phyloP scores from a whole-genome alignment of 2,888 invertebrate genomes.

The Anaspis maculata region DNA sequence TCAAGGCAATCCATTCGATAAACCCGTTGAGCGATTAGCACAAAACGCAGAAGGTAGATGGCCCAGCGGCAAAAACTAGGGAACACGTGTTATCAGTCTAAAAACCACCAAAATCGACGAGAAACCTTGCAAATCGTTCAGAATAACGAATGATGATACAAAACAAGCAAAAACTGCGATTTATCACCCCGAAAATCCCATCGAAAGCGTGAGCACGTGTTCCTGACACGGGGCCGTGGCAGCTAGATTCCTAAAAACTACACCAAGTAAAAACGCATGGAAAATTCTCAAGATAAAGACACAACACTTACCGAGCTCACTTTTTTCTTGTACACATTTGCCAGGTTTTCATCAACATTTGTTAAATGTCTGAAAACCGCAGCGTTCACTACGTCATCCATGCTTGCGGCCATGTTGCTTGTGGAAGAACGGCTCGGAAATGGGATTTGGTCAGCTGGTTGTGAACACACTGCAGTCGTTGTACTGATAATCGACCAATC shows the following conservation, averaged over 20 bases:
- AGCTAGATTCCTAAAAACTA: not conserved
- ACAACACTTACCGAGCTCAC: conserved; percentile 70
- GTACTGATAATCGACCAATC: too few relatives aligned
- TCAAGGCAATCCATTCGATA: too few relatives aligned
- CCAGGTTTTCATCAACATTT: conserved; percentile 56
- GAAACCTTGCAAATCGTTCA: not conserved
- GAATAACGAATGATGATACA: not conserved
- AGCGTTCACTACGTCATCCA: conserved; percentile 43
- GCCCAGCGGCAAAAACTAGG: too few relatives aligned
- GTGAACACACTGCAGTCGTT: too few relatives aligned
- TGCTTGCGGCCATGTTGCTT: conserved; percentile 38
- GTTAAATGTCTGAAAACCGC: conserved; percentile 59
- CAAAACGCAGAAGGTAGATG: too few relatives aligned
- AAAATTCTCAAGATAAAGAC: conserved; percentile 6
- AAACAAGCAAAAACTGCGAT: too few relatives aligned
- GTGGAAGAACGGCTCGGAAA: conserved; percentile 11
- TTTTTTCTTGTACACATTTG: conserved; percentile 61
- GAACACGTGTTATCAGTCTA: too few relatives aligned
- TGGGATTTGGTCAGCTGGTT: too few relatives aligned
- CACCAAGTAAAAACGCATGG: too few relatives aligned
- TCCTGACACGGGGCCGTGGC: conserved; percentile 1
- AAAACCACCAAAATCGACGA: not conserved
- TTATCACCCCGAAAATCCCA: not conserved
- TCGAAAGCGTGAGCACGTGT: conserved; percentile 9
- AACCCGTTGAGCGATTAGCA: too few relatives aligned